Percentiles rank a stretch among this genome's conserved stretches.
These are phyloP conservation scores for Pachyseris speciosa DNA, from an alignment of 64 coral and sea anemone genomes.

Conservation along the genomic window DNA sequence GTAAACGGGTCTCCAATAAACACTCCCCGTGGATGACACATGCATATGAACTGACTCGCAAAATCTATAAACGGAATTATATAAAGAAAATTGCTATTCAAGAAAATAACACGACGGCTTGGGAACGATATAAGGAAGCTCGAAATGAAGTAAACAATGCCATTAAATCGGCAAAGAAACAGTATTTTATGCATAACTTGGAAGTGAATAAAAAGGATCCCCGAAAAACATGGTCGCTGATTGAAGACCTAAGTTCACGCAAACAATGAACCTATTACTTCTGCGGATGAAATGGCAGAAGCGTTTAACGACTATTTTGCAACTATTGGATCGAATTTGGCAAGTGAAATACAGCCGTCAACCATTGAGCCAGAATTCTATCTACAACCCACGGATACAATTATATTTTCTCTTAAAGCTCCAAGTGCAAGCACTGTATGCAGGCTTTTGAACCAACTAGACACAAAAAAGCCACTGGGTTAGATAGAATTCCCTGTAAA, in stretches of 20 bases:
- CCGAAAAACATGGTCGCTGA: conserved; percentile 43
- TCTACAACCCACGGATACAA: conserved; percentile 11
- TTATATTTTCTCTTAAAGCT: conserved; percentile 10
- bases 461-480: conserved; percentile 49
- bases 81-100: background rate
- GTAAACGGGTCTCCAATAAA: conserved; percentile 47
- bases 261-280: background rate
- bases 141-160: conserved; percentile 54
- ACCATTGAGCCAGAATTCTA: conserved; percentile 11
- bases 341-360: conserved; percentile 10
- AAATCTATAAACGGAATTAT: conserved; percentile 31
- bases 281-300: conserved; percentile 10
- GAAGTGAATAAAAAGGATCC: background rate
- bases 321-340: conserved; percentile 13
- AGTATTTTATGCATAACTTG: conserved; percentile 58
- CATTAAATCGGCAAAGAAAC: conserved; percentile 44
- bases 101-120: conserved; percentile 40
- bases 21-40: conserved; percentile 42
- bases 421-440: conserved; percentile 17
- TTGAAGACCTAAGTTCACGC: conserved; percentile 50
- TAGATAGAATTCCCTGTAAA: conserved; percentile 49
- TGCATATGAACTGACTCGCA: conserved; percentile 17
- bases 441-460: conserved; percentile 21
- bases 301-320: background rate
- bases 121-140: conserved; percentile 34